These are phyloP conservation scores for Aspidoscelis tigris DNA, from an alignment of 2,113 vertebrate genomes.

Conservation along the genomic window DNA sequence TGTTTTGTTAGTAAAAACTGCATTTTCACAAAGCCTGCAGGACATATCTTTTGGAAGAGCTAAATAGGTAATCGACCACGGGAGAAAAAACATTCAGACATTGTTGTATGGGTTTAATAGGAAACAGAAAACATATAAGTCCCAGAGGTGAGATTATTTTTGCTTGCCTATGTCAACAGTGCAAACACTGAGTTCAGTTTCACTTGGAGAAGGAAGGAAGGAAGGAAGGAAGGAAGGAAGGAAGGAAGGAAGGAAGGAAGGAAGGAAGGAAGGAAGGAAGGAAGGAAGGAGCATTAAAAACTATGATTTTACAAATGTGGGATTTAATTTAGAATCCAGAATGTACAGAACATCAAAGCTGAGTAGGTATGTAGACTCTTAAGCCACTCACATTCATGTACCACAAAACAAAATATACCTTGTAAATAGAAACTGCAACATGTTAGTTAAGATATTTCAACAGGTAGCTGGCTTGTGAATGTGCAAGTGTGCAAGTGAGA, in stretches of 20 bases:
- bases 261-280: too few relatives aligned
- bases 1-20: constrained; percentile 29
- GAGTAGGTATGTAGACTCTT: background rate
- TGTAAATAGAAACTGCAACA: background rate
- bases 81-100: constrained; percentile 36
- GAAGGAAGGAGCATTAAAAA: background rate
- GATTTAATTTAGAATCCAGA: background rate
- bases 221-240: too few relatives aligned
- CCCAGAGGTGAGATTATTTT: constrained; percentile 20
- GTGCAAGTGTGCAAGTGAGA: too few relatives aligned
- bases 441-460: background rate
- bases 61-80: constrained; percentile 40
- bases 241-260: too few relatives aligned
- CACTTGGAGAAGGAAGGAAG: background rate
- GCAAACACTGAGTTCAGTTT: constrained; percentile 21
- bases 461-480: too few relatives aligned
- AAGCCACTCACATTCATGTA: background rate
- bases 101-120: background rate
- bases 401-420: background rate
- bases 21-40: constrained; percentile 42
- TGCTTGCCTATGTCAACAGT: background rate
- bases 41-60: constrained; percentile 26
- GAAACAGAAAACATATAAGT: constrained; percentile 27
- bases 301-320: background rate
- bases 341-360: background rate